Evolutionary conservation across 92 coral and sea anemone genomes (phyloP).

Genomic region (Phymanthus crucifer): DNA sequence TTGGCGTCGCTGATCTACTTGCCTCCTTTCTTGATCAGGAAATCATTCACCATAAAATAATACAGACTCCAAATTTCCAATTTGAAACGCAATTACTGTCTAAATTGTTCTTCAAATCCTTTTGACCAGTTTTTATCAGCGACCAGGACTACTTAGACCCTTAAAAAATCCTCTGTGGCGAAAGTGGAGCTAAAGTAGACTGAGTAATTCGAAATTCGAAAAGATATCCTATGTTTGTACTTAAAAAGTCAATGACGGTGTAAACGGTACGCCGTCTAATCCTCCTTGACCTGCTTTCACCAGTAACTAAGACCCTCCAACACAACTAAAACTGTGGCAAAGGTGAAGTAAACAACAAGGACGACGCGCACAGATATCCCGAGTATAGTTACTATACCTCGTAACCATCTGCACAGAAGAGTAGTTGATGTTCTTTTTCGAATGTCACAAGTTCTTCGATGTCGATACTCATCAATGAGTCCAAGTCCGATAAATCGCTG

Average conservation of each 20-base stretch:
- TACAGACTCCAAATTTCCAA: not conserved
- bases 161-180: too few relatives aligned
- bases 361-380: too few relatives aligned
- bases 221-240: not conserved
- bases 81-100: too few relatives aligned
- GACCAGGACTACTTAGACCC: too few relatives aligned
- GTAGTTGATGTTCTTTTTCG: slow-evolving; percentile 27
- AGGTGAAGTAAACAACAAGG: not conserved
- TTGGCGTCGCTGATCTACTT: not conserved
- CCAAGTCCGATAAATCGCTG: slow-evolving; percentile 26
- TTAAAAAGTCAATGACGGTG: not conserved
- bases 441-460: slow-evolving; percentile 39
- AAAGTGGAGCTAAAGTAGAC: too few relatives aligned
- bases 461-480: slow-evolving; percentile 40
- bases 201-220: too few relatives aligned
- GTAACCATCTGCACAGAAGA: slow-evolving; percentile 20
- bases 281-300: not conserved
- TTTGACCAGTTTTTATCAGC: too few relatives aligned
- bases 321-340: not conserved
- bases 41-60: not conserved
- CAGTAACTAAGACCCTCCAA: not conserved
- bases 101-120: too few relatives aligned
- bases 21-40: not conserved
- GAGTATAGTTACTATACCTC: not conserved
- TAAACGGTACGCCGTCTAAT: not conserved